phyloP scores from a whole-genome alignment of 1,140 invertebrate genomes.

The Drosophila triauraria region DNA sequence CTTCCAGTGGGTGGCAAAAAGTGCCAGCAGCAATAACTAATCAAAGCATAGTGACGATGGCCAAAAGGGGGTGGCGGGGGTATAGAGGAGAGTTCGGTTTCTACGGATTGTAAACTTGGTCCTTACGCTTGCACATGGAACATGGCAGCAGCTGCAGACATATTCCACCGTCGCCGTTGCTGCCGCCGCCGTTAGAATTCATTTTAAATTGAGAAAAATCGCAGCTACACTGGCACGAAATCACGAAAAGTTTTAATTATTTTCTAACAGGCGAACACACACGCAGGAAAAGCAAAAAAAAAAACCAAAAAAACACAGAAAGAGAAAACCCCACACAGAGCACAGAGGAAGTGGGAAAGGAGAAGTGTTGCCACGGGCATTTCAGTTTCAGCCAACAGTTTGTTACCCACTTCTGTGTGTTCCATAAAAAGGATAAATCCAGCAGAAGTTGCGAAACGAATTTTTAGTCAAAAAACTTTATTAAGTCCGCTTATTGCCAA shows the following conservation, averaged over 20 bases:
- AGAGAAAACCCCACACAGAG: slow-evolving; percentile 2
- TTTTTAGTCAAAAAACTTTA: slow-evolving; percentile 15
- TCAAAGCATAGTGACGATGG: slow-evolving; percentile 50
- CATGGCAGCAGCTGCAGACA: slow-evolving; percentile 43
- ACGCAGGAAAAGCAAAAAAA: slow-evolving; percentile 34
- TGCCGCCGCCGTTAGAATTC: slow-evolving; percentile 65
- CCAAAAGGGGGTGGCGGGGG: slow-evolving; percentile 4
- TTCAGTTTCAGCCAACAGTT: slow-evolving; percentile 19
- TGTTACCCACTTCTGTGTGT: slow-evolving; percentile 24
- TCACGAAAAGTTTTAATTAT: slow-evolving; percentile 83
- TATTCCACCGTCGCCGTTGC: slow-evolving; percentile 35
- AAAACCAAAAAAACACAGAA: slow-evolving; percentile 1
- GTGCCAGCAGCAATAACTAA: slow-evolving; percentile 64
- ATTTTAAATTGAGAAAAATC: slow-evolving; percentile 83
- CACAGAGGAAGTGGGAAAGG: slow-evolving; percentile 1
- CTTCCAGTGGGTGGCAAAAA: slow-evolving; percentile 8
- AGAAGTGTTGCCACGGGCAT: slow-evolving; percentile 19
- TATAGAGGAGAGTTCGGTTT: slow-evolving; percentile 14
- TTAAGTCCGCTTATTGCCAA: slow-evolving; percentile 8
- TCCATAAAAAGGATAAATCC: slow-evolving; percentile 12
- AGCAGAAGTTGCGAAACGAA: not conserved
- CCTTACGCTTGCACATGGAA: slow-evolving; percentile 31
- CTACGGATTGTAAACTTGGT: slow-evolving; percentile 56
- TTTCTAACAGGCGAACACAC: slow-evolving; percentile 79
- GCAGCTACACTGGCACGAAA: slow-evolving; percentile 78